A percentile compares a stretch with the other conserved stretches of the same genome.
These are phyloP conservation scores for Illadopsis cleaveri DNA, from an alignment of 2,113 vertebrate genomes.

Conservation along the genomic window DNA sequence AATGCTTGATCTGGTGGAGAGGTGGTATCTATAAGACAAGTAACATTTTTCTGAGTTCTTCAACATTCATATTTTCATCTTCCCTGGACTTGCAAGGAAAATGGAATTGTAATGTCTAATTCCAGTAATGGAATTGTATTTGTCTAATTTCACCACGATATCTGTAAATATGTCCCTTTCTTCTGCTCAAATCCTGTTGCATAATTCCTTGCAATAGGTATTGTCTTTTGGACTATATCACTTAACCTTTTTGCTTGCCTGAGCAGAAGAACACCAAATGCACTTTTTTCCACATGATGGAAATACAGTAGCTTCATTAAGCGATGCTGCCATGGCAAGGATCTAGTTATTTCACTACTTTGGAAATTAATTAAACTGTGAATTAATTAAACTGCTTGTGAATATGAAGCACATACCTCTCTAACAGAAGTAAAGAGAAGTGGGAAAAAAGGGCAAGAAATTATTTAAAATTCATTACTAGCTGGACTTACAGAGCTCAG, in stretches of 20 bases:
- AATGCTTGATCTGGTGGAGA: background rate
- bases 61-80: background rate
- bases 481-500: background rate
- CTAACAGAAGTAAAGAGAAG: background rate
- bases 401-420: background rate
- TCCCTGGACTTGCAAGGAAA: background rate
- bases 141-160: background rate
- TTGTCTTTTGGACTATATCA: background rate
- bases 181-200: background rate
- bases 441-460: background rate
- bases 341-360: background rate
- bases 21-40: background rate
- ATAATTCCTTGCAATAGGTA: background rate
- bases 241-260: background rate
- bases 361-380: background rate
- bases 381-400: background rate
- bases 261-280: background rate
- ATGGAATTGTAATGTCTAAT: background rate
- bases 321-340: background rate
- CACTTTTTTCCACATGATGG: background rate
- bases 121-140: background rate
- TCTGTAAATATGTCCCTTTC: slow-evolving; percentile 2
- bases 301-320: background rate
- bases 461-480: background rate
- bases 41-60: background rate